Percentiles rank a stretch among this genome's conserved stretches.
Conservation (phyloP, 2,888 invertebrate genomes). For the Phoronis australis region DNA sequence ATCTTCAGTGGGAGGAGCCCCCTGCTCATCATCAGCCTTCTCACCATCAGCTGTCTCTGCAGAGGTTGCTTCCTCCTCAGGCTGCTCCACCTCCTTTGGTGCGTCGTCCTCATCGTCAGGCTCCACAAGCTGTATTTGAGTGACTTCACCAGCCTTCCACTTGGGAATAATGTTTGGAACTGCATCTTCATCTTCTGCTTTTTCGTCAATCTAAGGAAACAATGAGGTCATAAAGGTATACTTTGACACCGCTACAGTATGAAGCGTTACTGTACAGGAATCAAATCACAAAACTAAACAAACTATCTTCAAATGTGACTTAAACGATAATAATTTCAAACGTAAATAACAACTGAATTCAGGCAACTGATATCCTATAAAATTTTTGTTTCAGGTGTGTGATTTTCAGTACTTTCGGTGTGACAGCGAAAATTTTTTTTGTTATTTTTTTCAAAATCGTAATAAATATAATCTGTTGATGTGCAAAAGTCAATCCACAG, state of each 20-base stretch:
- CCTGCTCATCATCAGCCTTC: slow-evolving; percentile 1
- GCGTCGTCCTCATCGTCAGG: slow-evolving; percentile 32
- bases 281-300: not conserved
- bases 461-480: no score
- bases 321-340: no score
- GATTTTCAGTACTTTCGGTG: no score
- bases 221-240: not conserved
- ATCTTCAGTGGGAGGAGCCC: not conserved
- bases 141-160: slow-evolving; percentile 47
- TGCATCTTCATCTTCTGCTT: slow-evolving; percentile 34
- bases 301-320: no score
- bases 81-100: slow-evolving; percentile 5
- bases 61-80: not conserved
- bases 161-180: slow-evolving; percentile 37
- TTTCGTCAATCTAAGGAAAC: slow-evolving; percentile 40
- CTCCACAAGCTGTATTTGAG: slow-evolving; percentile 40
- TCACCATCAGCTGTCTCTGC: slow-evolving; percentile 4
- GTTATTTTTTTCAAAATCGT: no score
- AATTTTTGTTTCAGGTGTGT: no score
- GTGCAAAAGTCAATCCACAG: no score
- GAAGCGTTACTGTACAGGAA: slow-evolving; percentile 15
- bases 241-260: no score
- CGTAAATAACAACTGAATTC: no score
- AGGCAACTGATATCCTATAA: no score
- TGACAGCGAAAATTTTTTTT: no score